Percentiles rank a stretch among this genome's conserved stretches.
Conservation (phyloP, 2,113 vertebrate species). For the Sceloporus undulatus region DNA sequence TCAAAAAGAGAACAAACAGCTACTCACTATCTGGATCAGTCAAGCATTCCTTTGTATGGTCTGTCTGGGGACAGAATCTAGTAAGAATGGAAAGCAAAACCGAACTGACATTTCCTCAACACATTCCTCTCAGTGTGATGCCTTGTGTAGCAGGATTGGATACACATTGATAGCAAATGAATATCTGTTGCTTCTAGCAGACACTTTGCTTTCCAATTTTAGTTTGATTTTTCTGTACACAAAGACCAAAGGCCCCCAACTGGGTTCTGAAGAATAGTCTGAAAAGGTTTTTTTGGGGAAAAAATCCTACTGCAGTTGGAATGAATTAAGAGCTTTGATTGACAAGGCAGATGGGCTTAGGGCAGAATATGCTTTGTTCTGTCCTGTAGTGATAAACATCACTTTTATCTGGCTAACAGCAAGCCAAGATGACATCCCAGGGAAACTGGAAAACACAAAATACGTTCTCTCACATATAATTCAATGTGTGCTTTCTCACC, state of each 20-base stretch:
- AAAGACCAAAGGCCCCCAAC: not conserved
- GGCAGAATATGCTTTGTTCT: not conserved
- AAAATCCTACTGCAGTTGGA: not conserved
- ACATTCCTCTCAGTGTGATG: not conserved
- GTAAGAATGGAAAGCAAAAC: conserved; percentile 8
- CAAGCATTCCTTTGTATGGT: not conserved
- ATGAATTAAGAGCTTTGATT: not conserved
- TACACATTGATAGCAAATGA: not conserved
- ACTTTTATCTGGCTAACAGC: rapidly evolving
- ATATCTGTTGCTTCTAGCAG: not conserved
- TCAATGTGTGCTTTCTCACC: not conserved
- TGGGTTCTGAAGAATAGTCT: not conserved
- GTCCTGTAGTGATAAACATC: not conserved
- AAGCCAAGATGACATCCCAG: not conserved
- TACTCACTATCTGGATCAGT: not conserved
- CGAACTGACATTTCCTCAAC: not conserved
- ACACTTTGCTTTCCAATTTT: not conserved
- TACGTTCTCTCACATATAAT: not conserved
- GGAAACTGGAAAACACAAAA: not conserved
- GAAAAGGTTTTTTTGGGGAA: not conserved
- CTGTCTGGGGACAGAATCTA: not conserved
- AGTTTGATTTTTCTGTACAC: not conserved
- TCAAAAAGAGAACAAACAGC: not conserved
- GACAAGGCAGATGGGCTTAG: not conserved
- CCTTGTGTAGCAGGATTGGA: not conserved